Conservation (phyloP, 2,113 vertebrate genomes). For the Pterocles burchelli region DNA sequence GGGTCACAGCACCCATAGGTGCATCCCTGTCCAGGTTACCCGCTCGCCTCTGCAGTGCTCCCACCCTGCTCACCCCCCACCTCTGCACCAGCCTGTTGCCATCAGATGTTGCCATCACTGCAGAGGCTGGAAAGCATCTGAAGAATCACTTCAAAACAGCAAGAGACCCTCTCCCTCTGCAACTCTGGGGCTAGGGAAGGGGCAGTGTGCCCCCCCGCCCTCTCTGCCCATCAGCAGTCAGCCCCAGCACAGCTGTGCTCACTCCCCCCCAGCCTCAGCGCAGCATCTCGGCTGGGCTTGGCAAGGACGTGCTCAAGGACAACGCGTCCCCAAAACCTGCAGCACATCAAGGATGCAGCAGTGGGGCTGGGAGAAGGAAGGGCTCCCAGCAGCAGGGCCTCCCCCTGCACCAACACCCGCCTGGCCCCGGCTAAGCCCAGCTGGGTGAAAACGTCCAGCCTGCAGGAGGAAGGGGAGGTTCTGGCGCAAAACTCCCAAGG, state of each 20-base stretch:
- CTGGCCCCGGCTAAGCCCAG: not conserved
- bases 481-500: not conserved
- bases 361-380: not conserved
- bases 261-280: not conserved
- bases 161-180: not conserved
- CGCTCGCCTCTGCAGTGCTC: not conserved
- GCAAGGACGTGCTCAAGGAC: conserved; percentile 52
- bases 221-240: not conserved
- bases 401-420: not conserved
- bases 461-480: not conserved
- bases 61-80: not conserved
- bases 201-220: not conserved
- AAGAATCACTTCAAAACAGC: not conserved
- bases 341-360: not conserved
- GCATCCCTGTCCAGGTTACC: not conserved
- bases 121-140: not conserved
- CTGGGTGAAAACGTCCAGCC: not conserved
- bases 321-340: not conserved
- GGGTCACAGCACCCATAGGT: not conserved
- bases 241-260: not conserved
- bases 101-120: not conserved
- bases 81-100: not conserved
- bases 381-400: not conserved
- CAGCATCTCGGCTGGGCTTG: not conserved
- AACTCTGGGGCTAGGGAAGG: not conserved